Percentiles rank a stretch among this genome's conserved stretches.
Evolutionary conservation across 2,888 invertebrate species (phyloP).

Genomic region (Hedya salicella): DNA sequence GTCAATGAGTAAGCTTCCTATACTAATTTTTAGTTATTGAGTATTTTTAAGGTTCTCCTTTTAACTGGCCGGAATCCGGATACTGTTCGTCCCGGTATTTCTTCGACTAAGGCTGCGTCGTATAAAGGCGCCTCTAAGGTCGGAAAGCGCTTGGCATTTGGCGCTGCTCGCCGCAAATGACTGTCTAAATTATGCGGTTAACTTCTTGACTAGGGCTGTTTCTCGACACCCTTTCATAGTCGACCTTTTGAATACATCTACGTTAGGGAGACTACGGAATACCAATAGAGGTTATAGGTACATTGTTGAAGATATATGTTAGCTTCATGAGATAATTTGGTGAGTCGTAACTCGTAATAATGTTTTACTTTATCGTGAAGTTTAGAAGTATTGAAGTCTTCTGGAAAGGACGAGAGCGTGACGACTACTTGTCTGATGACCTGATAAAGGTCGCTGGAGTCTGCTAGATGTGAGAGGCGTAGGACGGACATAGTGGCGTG

Average conservation of each 20-base stretch:
- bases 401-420: neutral
- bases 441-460: too few species aligned
- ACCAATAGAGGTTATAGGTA: constrained; percentile 41
- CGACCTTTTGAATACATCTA: constrained; percentile 52
- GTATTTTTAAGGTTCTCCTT: too few species aligned
- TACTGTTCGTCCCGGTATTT: neutral
- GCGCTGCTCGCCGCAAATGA: constrained; percentile 65
- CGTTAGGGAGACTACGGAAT: constrained; percentile 38
- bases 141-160: constrained; percentile 68
- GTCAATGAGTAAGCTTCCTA: too few species aligned
- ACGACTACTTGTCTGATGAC: too few species aligned
- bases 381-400: neutral
- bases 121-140: constrained; percentile 52
- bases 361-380: neutral
- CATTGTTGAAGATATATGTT: constrained; percentile 38
- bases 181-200: constrained; percentile 76
- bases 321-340: constrained; percentile 32
- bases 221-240: constrained; percentile 58
- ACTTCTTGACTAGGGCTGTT: constrained; percentile 58
- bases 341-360: constrained; percentile 1
- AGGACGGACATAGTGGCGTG: too few species aligned
- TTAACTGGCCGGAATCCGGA: too few species aligned
- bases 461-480: too few species aligned
- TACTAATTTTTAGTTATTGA: too few species aligned
- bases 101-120: constrained; percentile 35